Conservation (phyloP, 37 sponge, comb jelly and placozoan genomes). For the Axinella damicornis region DNA sequence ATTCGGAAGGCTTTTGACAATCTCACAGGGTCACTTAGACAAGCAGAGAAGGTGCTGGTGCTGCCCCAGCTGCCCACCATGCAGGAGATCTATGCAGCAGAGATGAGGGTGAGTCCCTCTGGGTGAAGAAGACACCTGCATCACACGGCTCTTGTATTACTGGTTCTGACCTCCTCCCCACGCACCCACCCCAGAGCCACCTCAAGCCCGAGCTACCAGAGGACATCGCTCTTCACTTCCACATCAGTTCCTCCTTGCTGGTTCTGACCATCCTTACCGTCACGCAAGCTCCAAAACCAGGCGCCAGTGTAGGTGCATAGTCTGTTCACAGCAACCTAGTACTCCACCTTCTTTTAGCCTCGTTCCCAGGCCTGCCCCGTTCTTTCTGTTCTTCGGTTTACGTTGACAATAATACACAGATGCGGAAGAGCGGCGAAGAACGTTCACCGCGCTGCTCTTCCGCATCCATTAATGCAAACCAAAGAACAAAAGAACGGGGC, state of each 20-base stretch:
- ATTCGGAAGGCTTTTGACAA: constrained; percentile 39
- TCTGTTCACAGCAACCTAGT: too few relatives aligned
- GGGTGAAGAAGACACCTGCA: too few relatives aligned
- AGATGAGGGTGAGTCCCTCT: constrained; percentile 37
- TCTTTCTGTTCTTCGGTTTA: too few relatives aligned
- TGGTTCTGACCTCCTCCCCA: not conserved
- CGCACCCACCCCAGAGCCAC: constrained; percentile 24
- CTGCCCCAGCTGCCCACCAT: constrained; percentile 46
- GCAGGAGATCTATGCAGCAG: constrained; percentile 46
- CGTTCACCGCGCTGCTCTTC: too few relatives aligned
- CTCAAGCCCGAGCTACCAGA: constrained; percentile 81
- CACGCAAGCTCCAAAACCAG: constrained; percentile 5
- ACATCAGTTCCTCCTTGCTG: constrained; percentile 60
- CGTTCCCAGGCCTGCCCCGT: too few relatives aligned
- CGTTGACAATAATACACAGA: too few relatives aligned
- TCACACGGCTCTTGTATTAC: too few relatives aligned
- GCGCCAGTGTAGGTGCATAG: not conserved
- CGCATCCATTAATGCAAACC: too few relatives aligned
- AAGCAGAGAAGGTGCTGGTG: constrained; percentile 44
- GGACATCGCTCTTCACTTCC: constrained; percentile 61
- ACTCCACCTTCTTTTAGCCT: too few relatives aligned
- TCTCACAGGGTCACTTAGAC: constrained; percentile 21
- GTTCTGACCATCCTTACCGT: constrained; percentile 66
- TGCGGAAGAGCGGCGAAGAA: too few relatives aligned
- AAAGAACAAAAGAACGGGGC: too few relatives aligned